Base-by-base conservation (phyloP, 92 coral and sea anemone species). In the Phenganax subtilis region DNA sequence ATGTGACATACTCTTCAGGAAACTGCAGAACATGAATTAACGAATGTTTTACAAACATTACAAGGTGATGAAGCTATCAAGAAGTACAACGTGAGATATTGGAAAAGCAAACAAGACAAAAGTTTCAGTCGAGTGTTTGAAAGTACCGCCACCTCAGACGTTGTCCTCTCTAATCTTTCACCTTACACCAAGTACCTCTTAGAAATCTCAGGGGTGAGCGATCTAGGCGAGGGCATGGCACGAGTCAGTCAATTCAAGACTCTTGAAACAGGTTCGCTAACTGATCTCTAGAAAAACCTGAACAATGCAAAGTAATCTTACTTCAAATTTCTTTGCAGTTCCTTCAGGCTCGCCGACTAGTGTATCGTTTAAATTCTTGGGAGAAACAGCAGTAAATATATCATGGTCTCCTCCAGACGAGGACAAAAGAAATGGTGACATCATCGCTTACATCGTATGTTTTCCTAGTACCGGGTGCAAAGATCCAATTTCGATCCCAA, bases 381-480 rank as follows among this genome's bases (percentile, higher is more conserved):
- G 74, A 9, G 68, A 97, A n/a, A 90, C 96, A 44, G 83, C 81
- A 54, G 84, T 92, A 65, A 86, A 85, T 16, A 91, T 96, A 77
- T 89, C 91, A 80, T 96, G 99, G 99, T 57, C 88, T 56, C 90
- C 89, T 12, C 97, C 97, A 0, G 89, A 89, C 28, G 82, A 81
- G 75, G 93, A 97, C 93, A 85, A 87, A 75, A 83, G 97, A 69
- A 88, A 90, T 69, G 99, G 99, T 6, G 86, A 71, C 8, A 80
- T 96, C 47, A 67, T 68, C 2, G 91, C 89, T 1, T 96, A 96
- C 77, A 53, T 65, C 74, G 27, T 79, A 1, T 79, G 83, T 25
- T 63, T 63, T 30, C 83, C 83, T 17, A 31, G 6, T 11, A 25
- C 51, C 60, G 83, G 51, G 44, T 79, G 83, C 69, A 20, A 52